Percentiles rank a stretch among this genome's conserved stretches.
These are phyloP conservation scores for Himalopsyche tibetana DNA, from an alignment of 2,888 invertebrate genomes.

Conservation along the genomic window DNA sequence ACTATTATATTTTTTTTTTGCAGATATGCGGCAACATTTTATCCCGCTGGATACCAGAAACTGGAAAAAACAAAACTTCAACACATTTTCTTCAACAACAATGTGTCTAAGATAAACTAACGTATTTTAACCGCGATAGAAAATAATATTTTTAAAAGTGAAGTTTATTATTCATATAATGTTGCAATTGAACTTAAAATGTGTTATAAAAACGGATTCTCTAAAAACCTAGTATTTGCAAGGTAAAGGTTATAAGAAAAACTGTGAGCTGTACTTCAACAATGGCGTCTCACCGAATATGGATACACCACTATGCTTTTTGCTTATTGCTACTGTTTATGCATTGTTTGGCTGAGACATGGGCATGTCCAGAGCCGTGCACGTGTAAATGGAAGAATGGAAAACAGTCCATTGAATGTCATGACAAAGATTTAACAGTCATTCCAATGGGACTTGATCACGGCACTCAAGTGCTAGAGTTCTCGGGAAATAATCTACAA, in stretches of 20 bases:
- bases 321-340: conserved; percentile 55
- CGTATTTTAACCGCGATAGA: neutral
- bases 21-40: neutral
- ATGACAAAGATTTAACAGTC: conserved; percentile 84
- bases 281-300: conserved; percentile 17
- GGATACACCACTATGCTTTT: conserved; percentile 8
- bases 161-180: neutral
- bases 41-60: neutral
- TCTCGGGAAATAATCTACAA: conserved; percentile 89
- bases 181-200: neutral
- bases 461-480: conserved; percentile 91
- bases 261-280: neutral
- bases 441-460: conserved; percentile 89
- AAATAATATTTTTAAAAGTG: neutral
- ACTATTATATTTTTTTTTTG: neutral
- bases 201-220: conserved; percentile 16
- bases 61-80: neutral
- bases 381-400: conserved; percentile 95
- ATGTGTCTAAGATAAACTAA: neutral
- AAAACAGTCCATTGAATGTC: conserved; percentile 93
- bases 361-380: conserved; percentile 86
- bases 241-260: neutral
- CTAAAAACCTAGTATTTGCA: neutral
- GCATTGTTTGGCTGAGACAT: conserved; percentile 67
- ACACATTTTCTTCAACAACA: neutral